Evolutionary conservation across 2,888 invertebrate species (phyloP), one percentile per base, ranked within the genome.

Genomic region (Steromphala cineraria): DNA sequence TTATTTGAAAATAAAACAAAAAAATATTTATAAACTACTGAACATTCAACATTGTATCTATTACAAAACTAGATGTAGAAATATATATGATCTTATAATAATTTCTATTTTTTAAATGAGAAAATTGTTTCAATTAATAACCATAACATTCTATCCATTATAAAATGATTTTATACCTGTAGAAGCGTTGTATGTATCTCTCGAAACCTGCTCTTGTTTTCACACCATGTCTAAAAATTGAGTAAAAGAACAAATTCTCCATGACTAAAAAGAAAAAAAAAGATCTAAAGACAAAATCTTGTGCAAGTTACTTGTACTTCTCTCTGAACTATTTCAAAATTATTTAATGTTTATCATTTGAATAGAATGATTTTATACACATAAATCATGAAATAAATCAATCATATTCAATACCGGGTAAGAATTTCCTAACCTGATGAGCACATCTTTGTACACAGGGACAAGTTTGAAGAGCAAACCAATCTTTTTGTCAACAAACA

Each of bases 401-500:
- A 56, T 8, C 4, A 56, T 7, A 56, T 15, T 1, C 10, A 24
- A 56, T 56, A 55, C 10, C 3, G 36, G 10, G 28, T 24, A 36
- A 75, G 7, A n/a, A 46, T 15, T 19, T 21, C 36, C 40, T 17
- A 21, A 67, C 67, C 52, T 53, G n/a, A n/a, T 5, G n/a, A 53
- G 19, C 15, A 77, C 67, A 88, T 89, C 88, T 88, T 76, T 86
- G 83, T 90, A 91, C 7, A 84, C 83, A 15, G 76, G 21, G 8
- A 87, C 86, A 53, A 91, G 75, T 36, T 86, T 82, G 84, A 90
- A 90, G 19, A 90, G 67, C 77, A 87, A 87, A 7, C 86, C 86
- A 40, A 91, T 89, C 77, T 89, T 88, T 10, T 84, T 79, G 40
- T 87, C 84, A 8, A 90, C 86, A 86, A 91, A 90, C 8, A 84